These are phyloP conservation scores for Acanthopagrus latus DNA, from an alignment of 2,797 vertebrate species.

Conservation along the genomic window DNA sequence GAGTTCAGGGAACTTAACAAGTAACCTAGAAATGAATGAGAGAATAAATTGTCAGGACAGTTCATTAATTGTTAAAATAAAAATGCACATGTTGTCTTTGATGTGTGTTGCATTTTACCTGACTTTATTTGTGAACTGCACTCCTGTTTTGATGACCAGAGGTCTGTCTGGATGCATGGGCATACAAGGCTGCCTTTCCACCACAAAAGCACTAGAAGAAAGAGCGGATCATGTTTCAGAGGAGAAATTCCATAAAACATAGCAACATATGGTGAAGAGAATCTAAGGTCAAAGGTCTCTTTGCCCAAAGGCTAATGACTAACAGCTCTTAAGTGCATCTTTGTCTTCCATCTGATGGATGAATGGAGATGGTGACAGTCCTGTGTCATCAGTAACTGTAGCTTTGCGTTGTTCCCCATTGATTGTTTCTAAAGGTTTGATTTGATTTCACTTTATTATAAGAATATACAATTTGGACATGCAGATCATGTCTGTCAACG, in stretches of 20 bases:
- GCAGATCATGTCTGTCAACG: not conserved
- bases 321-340: not conserved
- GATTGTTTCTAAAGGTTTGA: not conserved
- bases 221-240: constrained; percentile 35
- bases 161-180: constrained; percentile 99
- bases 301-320: not conserved
- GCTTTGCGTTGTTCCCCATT: not conserved
- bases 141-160: constrained; percentile 97
- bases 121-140: constrained; percentile 99
- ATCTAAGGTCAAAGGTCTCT: not conserved
- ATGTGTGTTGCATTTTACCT: constrained; percentile 78
- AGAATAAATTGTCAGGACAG: not conserved
- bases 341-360: not conserved
- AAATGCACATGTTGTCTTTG: not conserved
- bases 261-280: not conserved
- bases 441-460: not conserved
- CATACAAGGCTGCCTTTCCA: constrained; percentile 98
- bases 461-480: not conserved
- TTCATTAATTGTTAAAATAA: not conserved
- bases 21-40: constrained; percentile 85
- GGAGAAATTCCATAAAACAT: constrained; percentile 12
- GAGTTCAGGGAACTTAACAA: constrained; percentile 98
- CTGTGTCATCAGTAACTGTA: not conserved
- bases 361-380: not conserved
- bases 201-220: constrained; percentile 92